Conservation (phyloP, 1,140 invertebrate species). For the Mycetomoellerius zeteki region DNA sequence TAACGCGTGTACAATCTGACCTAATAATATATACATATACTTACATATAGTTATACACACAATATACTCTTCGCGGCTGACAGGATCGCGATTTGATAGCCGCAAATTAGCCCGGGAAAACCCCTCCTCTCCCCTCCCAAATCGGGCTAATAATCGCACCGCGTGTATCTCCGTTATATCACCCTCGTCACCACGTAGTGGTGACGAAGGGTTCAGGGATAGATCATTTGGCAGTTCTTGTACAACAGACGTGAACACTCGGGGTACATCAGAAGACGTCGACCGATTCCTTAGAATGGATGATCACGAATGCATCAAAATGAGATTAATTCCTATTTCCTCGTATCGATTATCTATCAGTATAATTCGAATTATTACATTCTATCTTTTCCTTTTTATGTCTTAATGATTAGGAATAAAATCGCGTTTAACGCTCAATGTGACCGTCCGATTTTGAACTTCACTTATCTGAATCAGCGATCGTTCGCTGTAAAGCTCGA, state of each 20-base stretch:
- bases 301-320: not conserved
- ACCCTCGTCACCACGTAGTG: not conserved
- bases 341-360: too few relatives aligned
- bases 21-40: conserved; percentile 12
- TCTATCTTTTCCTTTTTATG: not conserved
- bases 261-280: conserved; percentile 31
- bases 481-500: not conserved
- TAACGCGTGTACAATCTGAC: conserved; percentile 28
- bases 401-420: conserved; percentile 9
- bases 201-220: conserved; percentile 1
- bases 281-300: not conserved
- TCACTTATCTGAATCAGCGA: not conserved
- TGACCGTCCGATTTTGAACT: conserved; percentile 22
- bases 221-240: not conserved
- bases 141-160: conserved; percentile 26
- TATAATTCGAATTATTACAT: not conserved
- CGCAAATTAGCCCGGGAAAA: conserved; percentile 23
- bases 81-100: conserved; percentile 6
- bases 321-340: not conserved
- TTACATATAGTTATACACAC: conserved; percentile 10
- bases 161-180: conserved; percentile 15
- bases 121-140: not conserved
- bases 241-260: not conserved
- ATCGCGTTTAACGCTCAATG: conserved; percentile 28
- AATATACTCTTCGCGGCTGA: not conserved